Conservation (phyloP, 2,888 invertebrate genomes). For the Drosophila quinaria region DNA sequence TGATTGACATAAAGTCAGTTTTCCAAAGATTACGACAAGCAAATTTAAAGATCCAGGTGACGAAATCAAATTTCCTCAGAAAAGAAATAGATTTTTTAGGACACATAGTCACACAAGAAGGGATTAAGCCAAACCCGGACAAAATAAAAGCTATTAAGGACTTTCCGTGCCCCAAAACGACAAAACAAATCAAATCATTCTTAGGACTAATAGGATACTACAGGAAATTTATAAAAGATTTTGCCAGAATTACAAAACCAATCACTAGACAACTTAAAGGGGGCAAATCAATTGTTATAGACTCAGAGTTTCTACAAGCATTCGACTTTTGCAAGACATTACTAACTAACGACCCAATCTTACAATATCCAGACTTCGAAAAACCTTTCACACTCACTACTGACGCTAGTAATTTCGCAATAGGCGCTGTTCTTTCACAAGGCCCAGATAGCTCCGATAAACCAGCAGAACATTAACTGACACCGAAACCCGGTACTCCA, state of each 20-base stretch:
- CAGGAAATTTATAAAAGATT: constrained; percentile 4
- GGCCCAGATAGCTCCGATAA: constrained; percentile 10
- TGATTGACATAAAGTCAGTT: no score
- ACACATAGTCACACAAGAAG: no score
- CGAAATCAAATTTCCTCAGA: no score
- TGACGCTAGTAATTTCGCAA: constrained; percentile 10
- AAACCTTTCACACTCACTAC: no score
- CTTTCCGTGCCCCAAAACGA: background rate
- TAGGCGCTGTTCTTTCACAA: no score
- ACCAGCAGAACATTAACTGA: constrained; percentile 8
- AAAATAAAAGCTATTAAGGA: background rate
- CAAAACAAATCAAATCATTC: constrained; percentile 16
- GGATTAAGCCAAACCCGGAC: background rate
- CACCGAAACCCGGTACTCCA: background rate
- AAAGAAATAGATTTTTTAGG: no score
- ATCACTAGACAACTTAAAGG: constrained; percentile 20
- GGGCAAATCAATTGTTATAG: background rate
- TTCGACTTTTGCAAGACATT: constrained; percentile 25
- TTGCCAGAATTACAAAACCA: constrained; percentile 27
- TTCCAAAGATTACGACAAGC: no score
- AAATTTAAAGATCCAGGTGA: no score
- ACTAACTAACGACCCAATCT: constrained; percentile 30
- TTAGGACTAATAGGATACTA: constrained; percentile 31
- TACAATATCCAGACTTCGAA: no score
- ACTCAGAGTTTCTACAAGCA: background rate